Conservation (phyloP, 2,113 vertebrate genomes). For the Okapia johnstoni region DNA sequence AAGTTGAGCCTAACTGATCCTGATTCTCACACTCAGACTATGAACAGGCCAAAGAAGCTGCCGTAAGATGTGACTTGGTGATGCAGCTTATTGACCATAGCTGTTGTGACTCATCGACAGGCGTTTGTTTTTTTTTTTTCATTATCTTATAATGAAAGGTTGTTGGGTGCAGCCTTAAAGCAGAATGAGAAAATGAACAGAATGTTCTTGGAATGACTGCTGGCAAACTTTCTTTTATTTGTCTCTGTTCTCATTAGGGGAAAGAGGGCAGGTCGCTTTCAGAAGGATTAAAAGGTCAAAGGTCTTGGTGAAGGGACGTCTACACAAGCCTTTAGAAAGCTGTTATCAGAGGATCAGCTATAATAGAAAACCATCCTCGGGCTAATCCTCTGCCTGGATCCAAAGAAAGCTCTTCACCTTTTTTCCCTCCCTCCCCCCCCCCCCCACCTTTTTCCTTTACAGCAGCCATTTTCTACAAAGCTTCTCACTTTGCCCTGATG, state of each 20-base stretch:
- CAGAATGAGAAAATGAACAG: background rate
- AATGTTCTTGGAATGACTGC: conserved; percentile 48
- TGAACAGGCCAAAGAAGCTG: background rate
- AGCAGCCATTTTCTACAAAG: background rate
- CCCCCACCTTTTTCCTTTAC: background rate
- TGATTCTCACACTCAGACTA: background rate
- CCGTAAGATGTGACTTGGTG: background rate
- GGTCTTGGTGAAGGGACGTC: conserved; percentile 60
- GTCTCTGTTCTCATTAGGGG: conserved; percentile 48
- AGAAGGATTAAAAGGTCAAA: conserved; percentile 83
- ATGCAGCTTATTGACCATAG: background rate
- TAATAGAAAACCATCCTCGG: conserved; percentile 68
- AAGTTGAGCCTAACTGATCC: background rate
- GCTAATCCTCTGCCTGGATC: conserved; percentile 68
- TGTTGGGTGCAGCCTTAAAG: background rate
- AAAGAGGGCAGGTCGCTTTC: conserved; percentile 66
- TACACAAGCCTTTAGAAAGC: conserved; percentile 68
- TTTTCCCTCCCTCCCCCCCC: background rate
- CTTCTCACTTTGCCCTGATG: background rate
- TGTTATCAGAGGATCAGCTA: conserved; percentile 69
- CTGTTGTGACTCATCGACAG: background rate
- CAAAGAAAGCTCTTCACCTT: conserved; percentile 6
- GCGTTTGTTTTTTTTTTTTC: background rate
- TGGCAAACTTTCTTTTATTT: conserved; percentile 58
- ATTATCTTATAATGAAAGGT: background rate